A percentile compares a stretch with the other conserved stretches of the same genome.
These are phyloP conservation scores for Aspidoscelis tigris DNA, from an alignment of 2,113 vertebrate genomes.

Conservation along the genomic window DNA sequence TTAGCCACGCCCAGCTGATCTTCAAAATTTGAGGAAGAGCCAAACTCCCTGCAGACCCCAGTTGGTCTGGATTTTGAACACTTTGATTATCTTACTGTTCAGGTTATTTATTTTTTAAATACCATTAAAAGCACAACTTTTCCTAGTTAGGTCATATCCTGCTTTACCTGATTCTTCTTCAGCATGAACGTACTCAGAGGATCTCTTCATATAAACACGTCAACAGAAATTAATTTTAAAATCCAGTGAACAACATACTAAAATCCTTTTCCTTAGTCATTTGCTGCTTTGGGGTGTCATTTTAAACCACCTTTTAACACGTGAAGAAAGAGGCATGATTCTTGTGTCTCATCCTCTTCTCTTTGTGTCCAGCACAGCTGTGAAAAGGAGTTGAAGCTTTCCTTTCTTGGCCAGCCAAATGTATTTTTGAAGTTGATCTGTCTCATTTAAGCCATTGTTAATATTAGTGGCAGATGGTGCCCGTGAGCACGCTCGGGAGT, in stretches of 20 bases:
- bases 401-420: not conserved
- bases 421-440: not conserved
- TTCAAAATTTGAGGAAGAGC: too few species aligned
- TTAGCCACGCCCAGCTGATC: too few species aligned
- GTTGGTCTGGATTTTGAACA: not conserved
- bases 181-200: not conserved
- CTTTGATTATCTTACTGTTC: not conserved
- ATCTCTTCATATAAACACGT: not conserved
- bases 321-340: not conserved
- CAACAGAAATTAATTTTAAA: conserved; percentile 40
- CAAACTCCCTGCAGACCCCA: too few species aligned
- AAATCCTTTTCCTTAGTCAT: conserved; percentile 36
- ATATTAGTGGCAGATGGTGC: conserved; percentile 18
- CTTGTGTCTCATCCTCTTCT: not conserved
- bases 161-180: not conserved
- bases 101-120: too few species aligned
- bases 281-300: not conserved
- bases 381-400: not conserved
- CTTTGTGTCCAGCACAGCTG: not conserved
- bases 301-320: not conserved
- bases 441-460: not conserved
- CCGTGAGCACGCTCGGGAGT: too few species aligned
- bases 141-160: not conserved
- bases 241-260: conserved; percentile 10
- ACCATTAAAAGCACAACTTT: not conserved